phyloP scores from a whole-genome alignment of 2,113 vertebrate species.

The Gymnobelideus leadbeateri region DNA sequence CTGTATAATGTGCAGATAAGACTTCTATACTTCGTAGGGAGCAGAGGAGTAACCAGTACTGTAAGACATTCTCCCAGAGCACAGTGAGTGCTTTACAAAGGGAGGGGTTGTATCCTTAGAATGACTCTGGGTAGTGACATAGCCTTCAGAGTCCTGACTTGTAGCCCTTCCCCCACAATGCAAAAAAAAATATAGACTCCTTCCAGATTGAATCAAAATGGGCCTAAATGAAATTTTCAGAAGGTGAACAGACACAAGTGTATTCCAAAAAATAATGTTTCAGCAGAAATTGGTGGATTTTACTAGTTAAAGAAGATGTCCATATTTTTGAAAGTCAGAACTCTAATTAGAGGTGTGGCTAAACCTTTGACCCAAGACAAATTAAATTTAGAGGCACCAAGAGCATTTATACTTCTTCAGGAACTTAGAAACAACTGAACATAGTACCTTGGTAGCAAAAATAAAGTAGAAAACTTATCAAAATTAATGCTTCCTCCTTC shows the following conservation, averaged over 20 bases:
- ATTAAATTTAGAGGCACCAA: neutral
- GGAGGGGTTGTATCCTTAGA: neutral
- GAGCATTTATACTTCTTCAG: neutral
- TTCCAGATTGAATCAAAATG: neutral
- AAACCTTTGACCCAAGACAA: neutral
- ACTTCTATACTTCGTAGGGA: neutral
- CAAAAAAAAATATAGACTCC: neutral
- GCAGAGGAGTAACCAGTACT: slow-evolving; percentile 9
- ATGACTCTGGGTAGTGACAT: neutral
- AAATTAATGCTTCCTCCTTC: neutral
- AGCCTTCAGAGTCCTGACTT: neutral
- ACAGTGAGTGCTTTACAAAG: neutral
- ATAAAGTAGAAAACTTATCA: neutral
- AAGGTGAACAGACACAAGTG: neutral
- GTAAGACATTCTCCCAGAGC: neutral
- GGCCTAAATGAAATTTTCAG: neutral
- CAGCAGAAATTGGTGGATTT: neutral
- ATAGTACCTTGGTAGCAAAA: neutral
- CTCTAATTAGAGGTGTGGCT: neutral
- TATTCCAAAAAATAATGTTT: neutral
- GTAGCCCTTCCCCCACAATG: neutral
- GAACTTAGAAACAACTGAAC: neutral
- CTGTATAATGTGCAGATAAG: neutral
- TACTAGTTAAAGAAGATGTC: neutral
- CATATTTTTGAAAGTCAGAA: neutral